phyloP scores from a whole-genome alignment of 2,113 vertebrate genomes.

The Tychaedon coryphoeus region DNA sequence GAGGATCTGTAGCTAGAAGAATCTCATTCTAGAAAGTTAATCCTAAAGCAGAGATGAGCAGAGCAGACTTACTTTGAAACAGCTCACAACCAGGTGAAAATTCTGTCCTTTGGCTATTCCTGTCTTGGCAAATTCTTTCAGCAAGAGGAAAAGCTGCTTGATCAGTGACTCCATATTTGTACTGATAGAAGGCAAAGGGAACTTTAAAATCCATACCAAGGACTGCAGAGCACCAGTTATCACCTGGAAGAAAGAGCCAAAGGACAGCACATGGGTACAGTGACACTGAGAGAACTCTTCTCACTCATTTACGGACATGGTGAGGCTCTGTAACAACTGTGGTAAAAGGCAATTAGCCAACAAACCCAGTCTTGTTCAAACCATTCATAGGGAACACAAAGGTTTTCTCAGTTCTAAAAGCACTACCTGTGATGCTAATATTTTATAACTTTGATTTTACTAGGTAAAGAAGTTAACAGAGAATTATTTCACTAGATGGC shows the following conservation, averaged over 20 bases:
- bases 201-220: conserved; percentile 87
- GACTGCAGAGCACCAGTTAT: conserved; percentile 88
- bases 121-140: conserved; percentile 92
- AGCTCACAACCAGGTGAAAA: conserved; percentile 91
- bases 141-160: conserved; percentile 88
- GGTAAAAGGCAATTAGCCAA: not conserved
- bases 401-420: not conserved
- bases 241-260: conserved; percentile 76
- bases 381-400: not conserved
- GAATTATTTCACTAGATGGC: not conserved
- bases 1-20: not conserved
- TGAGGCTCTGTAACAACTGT: not conserved
- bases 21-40: not conserved
- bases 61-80: conserved; percentile 88
- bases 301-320: not conserved
- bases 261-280: not conserved
- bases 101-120: conserved; percentile 91
- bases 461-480: not conserved
- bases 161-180: conserved; percentile 75
- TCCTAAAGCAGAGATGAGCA: not conserved
- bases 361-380: not conserved
- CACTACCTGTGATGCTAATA: not conserved
- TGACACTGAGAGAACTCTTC: not conserved
- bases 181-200: conserved; percentile 85
- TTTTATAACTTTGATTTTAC: not conserved